Evolutionary conservation across 2,797 vertebrate species (phyloP).

Genomic region (Typhlichthys subterraneus): DNA sequence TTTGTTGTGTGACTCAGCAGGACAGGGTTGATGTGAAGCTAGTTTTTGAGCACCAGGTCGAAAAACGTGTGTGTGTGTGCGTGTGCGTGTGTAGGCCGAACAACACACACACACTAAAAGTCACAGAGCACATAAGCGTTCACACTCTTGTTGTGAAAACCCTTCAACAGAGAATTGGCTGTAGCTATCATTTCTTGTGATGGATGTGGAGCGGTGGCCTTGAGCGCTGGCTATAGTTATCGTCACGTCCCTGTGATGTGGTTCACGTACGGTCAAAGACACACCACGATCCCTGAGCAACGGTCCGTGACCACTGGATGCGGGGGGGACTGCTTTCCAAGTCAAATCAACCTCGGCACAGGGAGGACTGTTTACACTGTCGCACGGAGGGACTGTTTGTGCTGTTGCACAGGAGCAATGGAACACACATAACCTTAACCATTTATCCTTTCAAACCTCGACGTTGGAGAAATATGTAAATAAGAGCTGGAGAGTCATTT

Average conservation of each 20-base stretch:
- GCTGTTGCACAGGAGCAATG: slow-evolving; percentile 47
- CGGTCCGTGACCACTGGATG: slow-evolving; percentile 84
- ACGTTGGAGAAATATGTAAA: slow-evolving; percentile 34
- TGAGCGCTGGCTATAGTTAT: slow-evolving; percentile 42
- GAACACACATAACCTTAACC: slow-evolving; percentile 14
- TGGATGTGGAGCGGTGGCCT: slow-evolving; percentile 31
- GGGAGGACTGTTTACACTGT: slow-evolving; percentile 72
- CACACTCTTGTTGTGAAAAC: slow-evolving; percentile 28
- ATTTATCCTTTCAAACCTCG: slow-evolving; percentile 4
- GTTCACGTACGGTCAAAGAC: slow-evolving; percentile 75
- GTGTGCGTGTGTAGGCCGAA: slow-evolving; percentile 32
- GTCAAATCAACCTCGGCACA: slow-evolving; percentile 78
- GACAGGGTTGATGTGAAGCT: slow-evolving; percentile 6
- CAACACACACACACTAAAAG: slow-evolving; percentile 1
- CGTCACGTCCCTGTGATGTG: slow-evolving; percentile 68
- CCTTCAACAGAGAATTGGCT: slow-evolving; percentile 15
- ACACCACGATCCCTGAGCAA: slow-evolving; percentile 77
- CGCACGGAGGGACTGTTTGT: slow-evolving; percentile 60
- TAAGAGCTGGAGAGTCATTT: slow-evolving; percentile 51
- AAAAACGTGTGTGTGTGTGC: slow-evolving; percentile 54
- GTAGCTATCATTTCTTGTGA: slow-evolving; percentile 53
- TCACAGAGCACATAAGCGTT: slow-evolving; percentile 27
- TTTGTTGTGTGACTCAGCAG: slow-evolving; percentile 49
- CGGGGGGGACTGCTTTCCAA: slow-evolving; percentile 79
- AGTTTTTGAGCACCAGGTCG: slow-evolving; percentile 38